These are phyloP conservation scores for Rhagoletis pomonella DNA, from an alignment of 1,140 invertebrate genomes.

Conservation along the genomic window DNA sequence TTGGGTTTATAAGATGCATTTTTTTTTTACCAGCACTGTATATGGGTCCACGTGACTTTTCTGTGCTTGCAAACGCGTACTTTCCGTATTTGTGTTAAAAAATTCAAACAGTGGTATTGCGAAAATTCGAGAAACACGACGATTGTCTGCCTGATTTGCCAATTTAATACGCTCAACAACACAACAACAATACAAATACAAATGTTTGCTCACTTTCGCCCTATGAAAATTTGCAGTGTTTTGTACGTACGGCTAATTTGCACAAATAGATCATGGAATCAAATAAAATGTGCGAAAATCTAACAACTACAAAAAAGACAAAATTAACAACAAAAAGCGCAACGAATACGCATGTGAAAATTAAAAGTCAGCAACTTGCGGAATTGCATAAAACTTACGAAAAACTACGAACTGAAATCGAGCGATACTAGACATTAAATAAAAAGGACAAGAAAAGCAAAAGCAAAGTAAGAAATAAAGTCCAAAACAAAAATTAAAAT, in stretches of 20 bases:
- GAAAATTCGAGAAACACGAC: slow-evolving; percentile 23
- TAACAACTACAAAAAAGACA: slow-evolving; percentile 19
- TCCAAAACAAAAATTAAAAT: slow-evolving; percentile 4
- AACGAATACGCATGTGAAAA: slow-evolving; percentile 5
- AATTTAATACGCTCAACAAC: not conserved
- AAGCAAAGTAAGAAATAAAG: not conserved
- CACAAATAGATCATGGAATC: slow-evolving; percentile 43
- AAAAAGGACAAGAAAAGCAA: not conserved
- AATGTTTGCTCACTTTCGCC: slow-evolving; percentile 18
- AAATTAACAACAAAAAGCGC: not conserved
- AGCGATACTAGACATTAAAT: not conserved
- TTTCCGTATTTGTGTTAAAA: not conserved
- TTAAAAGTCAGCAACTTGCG: not conserved
- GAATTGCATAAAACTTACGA: slow-evolving; percentile 1
- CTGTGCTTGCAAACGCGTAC: not conserved
- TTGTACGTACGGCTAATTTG: not conserved
- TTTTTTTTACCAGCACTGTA: not conserved
- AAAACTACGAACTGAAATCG: slow-evolving; percentile 27
- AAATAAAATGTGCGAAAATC: slow-evolving; percentile 39
- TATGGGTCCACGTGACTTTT: not conserved
- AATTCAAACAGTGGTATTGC: not conserved
- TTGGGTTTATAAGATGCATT: not conserved
- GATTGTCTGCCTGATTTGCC: not conserved
- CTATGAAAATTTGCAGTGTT: not conserved
- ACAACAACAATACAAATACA: not conserved